Percentiles rank a stretch among this genome's conserved stretches.
These are phyloP conservation scores for Hetaerina titia DNA, from an alignment of 2,888 invertebrate genomes.

Conservation along the genomic window DNA sequence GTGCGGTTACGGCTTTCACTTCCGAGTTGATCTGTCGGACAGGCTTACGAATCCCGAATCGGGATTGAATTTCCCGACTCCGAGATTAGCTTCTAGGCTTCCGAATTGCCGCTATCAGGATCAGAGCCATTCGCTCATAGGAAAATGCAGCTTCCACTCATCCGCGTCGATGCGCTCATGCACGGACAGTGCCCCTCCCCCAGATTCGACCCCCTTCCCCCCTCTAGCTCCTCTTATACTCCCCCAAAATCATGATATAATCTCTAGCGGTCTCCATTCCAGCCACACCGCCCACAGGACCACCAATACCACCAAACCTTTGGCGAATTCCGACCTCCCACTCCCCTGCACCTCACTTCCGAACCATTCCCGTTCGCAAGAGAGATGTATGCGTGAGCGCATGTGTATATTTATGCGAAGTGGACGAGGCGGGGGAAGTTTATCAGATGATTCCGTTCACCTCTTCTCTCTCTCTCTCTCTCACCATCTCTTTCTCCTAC, in stretches of 20 bases:
- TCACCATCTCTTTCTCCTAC: background rate
- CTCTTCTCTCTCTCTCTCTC: background rate
- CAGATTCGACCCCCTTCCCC: background rate
- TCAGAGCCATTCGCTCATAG: background rate
- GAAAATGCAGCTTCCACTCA: background rate
- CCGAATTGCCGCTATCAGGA: background rate
- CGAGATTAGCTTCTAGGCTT: background rate
- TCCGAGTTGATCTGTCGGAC: no score
- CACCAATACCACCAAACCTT: background rate
- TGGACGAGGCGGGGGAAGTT: background rate
- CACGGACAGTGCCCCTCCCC: background rate
- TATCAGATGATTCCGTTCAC: conserved; percentile 17
- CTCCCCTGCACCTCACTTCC: no score
- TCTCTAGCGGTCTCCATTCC: background rate
- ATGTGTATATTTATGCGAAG: background rate
- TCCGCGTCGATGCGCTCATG: background rate
- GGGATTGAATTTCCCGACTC: background rate
- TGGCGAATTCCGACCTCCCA: background rate
- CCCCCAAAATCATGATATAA: background rate
- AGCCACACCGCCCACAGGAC: background rate
- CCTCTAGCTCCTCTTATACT: background rate
- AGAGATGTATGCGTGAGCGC: background rate
- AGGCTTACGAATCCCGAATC: no score
- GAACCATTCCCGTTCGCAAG: no score
- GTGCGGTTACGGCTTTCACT: no score